Evolutionary conservation across 2,888 invertebrate species (phyloP).

Genomic region (Parochlus steinenii): DNA sequence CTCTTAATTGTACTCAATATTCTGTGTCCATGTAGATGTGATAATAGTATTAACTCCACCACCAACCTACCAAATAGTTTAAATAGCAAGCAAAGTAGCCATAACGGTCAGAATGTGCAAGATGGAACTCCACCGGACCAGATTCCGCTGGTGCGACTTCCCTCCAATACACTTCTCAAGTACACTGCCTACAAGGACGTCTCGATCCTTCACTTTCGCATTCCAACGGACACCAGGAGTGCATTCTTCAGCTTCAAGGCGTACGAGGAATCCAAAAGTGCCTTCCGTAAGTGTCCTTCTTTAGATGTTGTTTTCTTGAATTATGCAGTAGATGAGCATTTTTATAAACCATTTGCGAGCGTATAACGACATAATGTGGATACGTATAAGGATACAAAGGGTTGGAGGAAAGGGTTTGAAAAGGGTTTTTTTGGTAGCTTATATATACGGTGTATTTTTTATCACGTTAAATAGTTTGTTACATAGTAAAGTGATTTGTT

Average conservation of each 20-base stretch:
- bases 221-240: slow-evolving; percentile 33
- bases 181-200: slow-evolving; percentile 40
- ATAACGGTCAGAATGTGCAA: slow-evolving; percentile 7
- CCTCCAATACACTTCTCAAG: slow-evolving; percentile 32
- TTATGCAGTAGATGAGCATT: too few species aligned
- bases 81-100: background rate
- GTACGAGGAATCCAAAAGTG: slow-evolving; percentile 29
- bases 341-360: too few species aligned
- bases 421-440: too few species aligned
- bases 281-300: slow-evolving; percentile 26
- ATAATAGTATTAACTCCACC: slow-evolving; percentile 3
- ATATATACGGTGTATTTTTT: too few species aligned
- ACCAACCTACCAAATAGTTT: slow-evolving; percentile 1
- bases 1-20: slow-evolving; percentile 5
- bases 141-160: slow-evolving; percentile 27
- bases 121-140: slow-evolving; percentile 15
- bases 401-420: too few species aligned
- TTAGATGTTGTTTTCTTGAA: background rate
- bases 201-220: slow-evolving; percentile 37
- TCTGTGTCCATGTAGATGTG: slow-evolving; percentile 10
- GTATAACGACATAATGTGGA: too few species aligned
- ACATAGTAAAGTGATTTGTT: too few species aligned
- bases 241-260: slow-evolving; percentile 31
- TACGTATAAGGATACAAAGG: too few species aligned
- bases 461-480: too few species aligned